These are phyloP conservation scores for Lycodopsis pacificus DNA, from an alignment of 2,797 vertebrate genomes.

Conservation along the genomic window DNA sequence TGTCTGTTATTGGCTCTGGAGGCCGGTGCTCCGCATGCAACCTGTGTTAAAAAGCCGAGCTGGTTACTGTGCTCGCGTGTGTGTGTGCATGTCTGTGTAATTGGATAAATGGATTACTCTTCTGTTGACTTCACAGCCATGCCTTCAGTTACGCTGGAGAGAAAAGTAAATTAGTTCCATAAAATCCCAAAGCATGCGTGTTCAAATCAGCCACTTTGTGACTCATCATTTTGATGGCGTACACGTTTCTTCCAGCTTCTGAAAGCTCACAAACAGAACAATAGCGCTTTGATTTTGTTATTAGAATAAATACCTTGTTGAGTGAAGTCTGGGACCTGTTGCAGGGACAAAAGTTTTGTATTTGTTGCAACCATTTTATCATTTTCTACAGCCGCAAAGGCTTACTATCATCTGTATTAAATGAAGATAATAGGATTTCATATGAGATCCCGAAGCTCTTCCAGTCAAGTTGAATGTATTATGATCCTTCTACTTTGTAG, in stretches of 20 bases:
- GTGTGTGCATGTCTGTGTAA: conserved; percentile 27
- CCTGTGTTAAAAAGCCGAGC: conserved; percentile 14
- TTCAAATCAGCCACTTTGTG: background rate
- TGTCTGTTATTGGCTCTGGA: conserved; percentile 35
- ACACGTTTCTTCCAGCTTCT: background rate
- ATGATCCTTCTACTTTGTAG: background rate
- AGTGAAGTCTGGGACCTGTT: background rate
- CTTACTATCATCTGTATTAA: background rate
- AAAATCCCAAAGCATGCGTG: background rate
- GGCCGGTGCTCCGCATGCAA: conserved; percentile 23
- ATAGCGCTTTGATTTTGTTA: background rate
- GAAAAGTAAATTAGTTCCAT: conserved; percentile 23
- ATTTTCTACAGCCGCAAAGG: background rate
- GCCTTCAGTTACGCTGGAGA: conserved; percentile 5
- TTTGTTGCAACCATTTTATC: background rate
- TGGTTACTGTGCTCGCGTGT: conserved; percentile 31
- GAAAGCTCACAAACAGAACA: background rate
- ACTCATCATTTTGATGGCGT: background rate
- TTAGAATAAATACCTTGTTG: background rate
- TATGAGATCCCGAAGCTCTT: background rate
- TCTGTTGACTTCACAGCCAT: conserved; percentile 15
- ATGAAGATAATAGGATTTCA: background rate
- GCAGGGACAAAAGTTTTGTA: background rate
- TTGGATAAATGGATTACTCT: conserved; percentile 55
- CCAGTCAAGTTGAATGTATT: background rate